A percentile compares a stretch with the other conserved stretches of the same genome.
These are phyloP conservation scores for Drosophila setifemur DNA, from an alignment of 1,140 invertebrate species.

Conservation along the genomic window DNA sequence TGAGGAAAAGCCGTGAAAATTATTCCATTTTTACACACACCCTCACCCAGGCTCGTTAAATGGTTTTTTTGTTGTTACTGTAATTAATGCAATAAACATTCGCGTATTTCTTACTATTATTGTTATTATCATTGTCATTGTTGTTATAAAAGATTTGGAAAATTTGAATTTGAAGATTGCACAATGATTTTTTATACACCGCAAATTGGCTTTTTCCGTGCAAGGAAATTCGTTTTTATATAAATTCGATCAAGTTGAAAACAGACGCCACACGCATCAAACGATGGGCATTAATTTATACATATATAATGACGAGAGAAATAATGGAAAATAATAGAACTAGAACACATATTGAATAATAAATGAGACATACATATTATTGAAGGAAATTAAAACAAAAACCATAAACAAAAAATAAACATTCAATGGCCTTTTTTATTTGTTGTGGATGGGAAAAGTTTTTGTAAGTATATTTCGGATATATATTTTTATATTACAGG, in stretches of 20 bases:
- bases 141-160: slow-evolving; percentile 44
- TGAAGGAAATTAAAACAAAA: slow-evolving; percentile 57
- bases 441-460: not conserved
- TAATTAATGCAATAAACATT: slow-evolving; percentile 56
- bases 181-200: slow-evolving; percentile 66
- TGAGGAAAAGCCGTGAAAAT: slow-evolving; percentile 44
- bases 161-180: slow-evolving; percentile 44
- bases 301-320: slow-evolving; percentile 69
- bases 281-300: slow-evolving; percentile 71
- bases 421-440: not conserved
- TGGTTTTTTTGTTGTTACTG: slow-evolving; percentile 66
- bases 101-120: slow-evolving; percentile 62
- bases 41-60: slow-evolving; percentile 59
- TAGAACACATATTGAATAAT: slow-evolving; percentile 78
- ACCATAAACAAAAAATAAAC: slow-evolving; percentile 5
- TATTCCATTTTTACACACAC: slow-evolving; percentile 69
- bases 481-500: no score
- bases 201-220: slow-evolving; percentile 56
- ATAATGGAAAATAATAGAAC: slow-evolving; percentile 78
- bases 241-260: slow-evolving; percentile 41
- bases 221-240: slow-evolving; percentile 44
- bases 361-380: slow-evolving; percentile 79
- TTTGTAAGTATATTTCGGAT: not conserved
- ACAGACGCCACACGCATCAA: slow-evolving; percentile 52
- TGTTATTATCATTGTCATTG: slow-evolving; percentile 61